Percentiles rank a stretch among this genome's conserved stretches.
Evolutionary conservation across 2,888 invertebrate genomes (phyloP).

Genomic region (Sepiola atlantica): DNA sequence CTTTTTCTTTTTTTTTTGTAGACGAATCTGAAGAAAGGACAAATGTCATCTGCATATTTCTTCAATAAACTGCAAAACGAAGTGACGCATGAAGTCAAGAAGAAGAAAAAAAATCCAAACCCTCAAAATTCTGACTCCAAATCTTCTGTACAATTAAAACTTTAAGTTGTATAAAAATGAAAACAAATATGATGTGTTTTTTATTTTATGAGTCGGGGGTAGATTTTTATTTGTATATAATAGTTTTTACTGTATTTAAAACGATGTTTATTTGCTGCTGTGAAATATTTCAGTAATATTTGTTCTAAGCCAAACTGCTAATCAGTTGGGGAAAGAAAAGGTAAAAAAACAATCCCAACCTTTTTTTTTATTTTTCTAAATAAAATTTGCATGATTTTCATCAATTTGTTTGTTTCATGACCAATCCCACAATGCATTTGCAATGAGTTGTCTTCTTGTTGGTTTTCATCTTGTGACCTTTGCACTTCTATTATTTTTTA

Average conservation of each 20-base stretch:
- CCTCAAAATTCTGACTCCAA: conserved; percentile 64
- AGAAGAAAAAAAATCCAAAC: conserved; percentile 70
- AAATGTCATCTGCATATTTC: conserved; percentile 88
- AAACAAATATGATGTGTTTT: not conserved
- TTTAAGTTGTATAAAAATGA: not conserved
- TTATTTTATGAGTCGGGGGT: not conserved
- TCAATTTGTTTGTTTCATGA: too few relatives aligned
- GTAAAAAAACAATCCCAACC: too few relatives aligned
- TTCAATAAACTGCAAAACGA: conserved; percentile 90
- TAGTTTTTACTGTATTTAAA: not conserved
- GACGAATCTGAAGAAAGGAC: conserved; percentile 54
- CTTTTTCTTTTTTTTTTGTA: conserved; percentile 24
- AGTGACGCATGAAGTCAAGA: conserved; percentile 78
- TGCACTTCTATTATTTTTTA: too few relatives aligned
- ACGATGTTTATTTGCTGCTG: too few relatives aligned
- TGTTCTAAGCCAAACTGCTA: too few relatives aligned
- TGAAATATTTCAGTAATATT: too few relatives aligned
- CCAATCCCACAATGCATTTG: too few relatives aligned
- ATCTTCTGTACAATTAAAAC: conserved; percentile 39
- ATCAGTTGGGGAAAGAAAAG: too few relatives aligned
- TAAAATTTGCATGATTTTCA: too few relatives aligned
- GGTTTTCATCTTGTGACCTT: too few relatives aligned
- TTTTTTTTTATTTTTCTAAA: too few relatives aligned
- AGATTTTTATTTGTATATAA: not conserved
- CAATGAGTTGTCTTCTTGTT: too few relatives aligned